Conservation (phyloP, 92 coral and sea anemone species). For the Epizoanthus illoricatus region DNA sequence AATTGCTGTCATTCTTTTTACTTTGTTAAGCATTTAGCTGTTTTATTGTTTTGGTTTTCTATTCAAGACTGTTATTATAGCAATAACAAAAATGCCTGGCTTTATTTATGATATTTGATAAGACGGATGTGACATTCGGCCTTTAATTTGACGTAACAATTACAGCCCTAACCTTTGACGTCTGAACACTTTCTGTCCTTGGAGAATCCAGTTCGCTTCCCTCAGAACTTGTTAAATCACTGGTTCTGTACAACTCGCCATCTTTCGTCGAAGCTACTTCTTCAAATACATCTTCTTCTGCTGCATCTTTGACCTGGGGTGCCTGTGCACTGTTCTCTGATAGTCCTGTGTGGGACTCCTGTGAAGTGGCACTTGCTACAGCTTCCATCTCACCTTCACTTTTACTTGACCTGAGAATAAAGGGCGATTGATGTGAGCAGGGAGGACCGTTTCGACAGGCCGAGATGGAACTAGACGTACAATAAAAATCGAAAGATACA, state of each 20-base stretch:
- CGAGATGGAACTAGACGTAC: too few species aligned
- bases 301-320: neutral
- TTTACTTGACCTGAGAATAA: slow-evolving; percentile 18
- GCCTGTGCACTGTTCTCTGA: neutral
- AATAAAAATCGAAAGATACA: too few species aligned
- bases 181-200: neutral
- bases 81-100: too few species aligned
- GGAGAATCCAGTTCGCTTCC: slow-evolving; percentile 17
- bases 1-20: too few species aligned
- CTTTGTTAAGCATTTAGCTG: too few species aligned
- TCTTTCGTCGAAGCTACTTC: neutral
- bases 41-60: too few species aligned
- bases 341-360: neutral
- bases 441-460: too few species aligned
- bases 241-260: neutral
- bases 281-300: neutral
- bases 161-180: slow-evolving; percentile 9
- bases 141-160: too few species aligned
- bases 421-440: neutral
- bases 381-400: slow-evolving; percentile 27
- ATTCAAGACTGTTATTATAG: too few species aligned
- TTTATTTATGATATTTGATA: too few species aligned
- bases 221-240: slow-evolving; percentile 19
- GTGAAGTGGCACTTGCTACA: neutral
- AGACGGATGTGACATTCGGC: neutral